Base-by-base conservation (phyloP, 2,113 vertebrate species). In the Menura novaehollandiae region DNA sequence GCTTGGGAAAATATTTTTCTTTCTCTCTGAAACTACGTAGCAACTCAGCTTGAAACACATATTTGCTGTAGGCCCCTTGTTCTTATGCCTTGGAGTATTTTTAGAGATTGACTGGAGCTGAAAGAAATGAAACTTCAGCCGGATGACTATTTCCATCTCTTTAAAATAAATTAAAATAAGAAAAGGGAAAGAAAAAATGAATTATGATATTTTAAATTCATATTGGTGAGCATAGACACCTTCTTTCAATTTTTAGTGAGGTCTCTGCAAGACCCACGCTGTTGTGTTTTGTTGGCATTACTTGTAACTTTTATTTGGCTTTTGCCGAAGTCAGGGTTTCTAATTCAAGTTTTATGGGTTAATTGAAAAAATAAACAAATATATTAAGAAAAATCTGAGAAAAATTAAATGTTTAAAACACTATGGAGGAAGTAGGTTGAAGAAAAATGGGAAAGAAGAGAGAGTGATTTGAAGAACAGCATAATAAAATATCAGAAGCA, bases 1-100 rank as follows among this genome's bases (percentile, higher is more conserved):
- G 60, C 81, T 91, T 94, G 68, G 35, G 51, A 95, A 97, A 97
- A 96, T 97, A 95, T 97, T 97, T 95, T 97, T 81, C 78, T 96
- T 96, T 93, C 94, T 95, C 49, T 96, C 56, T 85, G 88, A 91
- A 94, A 88, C 88, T 83, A 63, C 53, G 76, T 72, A 90, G 73
- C 68, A 80, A 96, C 72, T 89, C 84, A 93, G 60, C 89, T 93
- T 94, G 84, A 94, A 93, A 75, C 28, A 51, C n/a, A 2, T 84
- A 73, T 66, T 97, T 96, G 74, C 77, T 93, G 35, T 95, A 93
- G 81, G 52, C 64, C 63, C 37, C 87, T 92, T 81, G 51, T 96
- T 97, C 84, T 93, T 83, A 46, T 43, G 91, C 46, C 59, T 92
- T 80, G 33, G 14, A 89, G 41, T 95, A 93, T 90, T 96, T 97